Conservation (phyloP, 2,888 invertebrate species). For the Aleiodes alternator region DNA sequence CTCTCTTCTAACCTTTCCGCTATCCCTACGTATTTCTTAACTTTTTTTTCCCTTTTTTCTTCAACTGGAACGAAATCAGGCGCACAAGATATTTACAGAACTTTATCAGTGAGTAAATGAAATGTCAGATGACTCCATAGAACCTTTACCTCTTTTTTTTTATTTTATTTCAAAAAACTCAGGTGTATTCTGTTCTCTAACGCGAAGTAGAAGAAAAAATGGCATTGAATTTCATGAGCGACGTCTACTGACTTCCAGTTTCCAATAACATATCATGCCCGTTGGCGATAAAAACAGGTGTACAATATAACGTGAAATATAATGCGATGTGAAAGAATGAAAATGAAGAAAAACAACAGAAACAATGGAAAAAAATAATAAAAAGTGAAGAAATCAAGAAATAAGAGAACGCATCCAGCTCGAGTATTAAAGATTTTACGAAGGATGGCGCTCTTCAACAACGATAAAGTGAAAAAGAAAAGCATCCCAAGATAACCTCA, state of each 20-base stretch:
- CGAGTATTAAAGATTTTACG: slow-evolving; percentile 46
- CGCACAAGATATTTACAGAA: slow-evolving; percentile 28
- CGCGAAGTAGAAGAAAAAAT: neutral
- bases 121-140: slow-evolving; percentile 32
- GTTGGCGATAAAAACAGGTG: slow-evolving; percentile 24
- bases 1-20: neutral
- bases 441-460: slow-evolving; percentile 38
- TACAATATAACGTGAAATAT: slow-evolving; percentile 41
- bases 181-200: slow-evolving; percentile 18
- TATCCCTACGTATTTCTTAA: too few species aligned
- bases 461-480: too few species aligned
- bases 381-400: slow-evolving; percentile 23
- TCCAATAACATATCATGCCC: slow-evolving; percentile 34
- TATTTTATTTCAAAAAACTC: neutral
- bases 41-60: neutral
- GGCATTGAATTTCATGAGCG: slow-evolving; percentile 34
- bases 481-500: slow-evolving; percentile 64
- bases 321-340: slow-evolving; percentile 34
- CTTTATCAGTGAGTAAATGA: slow-evolving; percentile 36
- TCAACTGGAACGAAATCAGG: slow-evolving; percentile 18
- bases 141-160: slow-evolving; percentile 18
- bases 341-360: slow-evolving; percentile 18
- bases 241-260: slow-evolving; percentile 28
- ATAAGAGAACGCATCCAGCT: slow-evolving; percentile 29
- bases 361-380: slow-evolving; percentile 36